Base-by-base conservation (phyloP, 2,888 invertebrate genomes). In the Acutogordius australiensis region DNA sequence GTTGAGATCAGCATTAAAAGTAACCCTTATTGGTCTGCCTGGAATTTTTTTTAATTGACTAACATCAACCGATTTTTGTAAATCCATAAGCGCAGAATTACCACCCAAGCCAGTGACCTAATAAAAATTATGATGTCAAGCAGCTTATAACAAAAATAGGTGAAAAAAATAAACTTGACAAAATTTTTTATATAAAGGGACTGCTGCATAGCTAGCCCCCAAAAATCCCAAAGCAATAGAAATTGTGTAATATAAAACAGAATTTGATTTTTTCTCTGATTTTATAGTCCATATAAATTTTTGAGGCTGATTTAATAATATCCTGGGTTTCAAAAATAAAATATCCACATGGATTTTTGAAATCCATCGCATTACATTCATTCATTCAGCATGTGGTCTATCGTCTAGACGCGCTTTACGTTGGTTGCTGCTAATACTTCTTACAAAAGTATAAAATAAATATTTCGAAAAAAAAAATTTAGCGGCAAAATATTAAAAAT, bases 171-270 rank as follows among this genome's bases (percentile, higher is more conserved):
- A n/a, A n/a, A 51, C 51, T 51, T 51, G 51, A 23, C 51, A 51
- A 23, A 51, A 51, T 51, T 26, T 51, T 51, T 51, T 51, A 23
- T 51, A 51, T 23, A 51, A 51, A 4, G 51, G 51, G 23, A 51
- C 51, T 4, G 51, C 51, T n/a, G n/a, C 13, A 51, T 51, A 51
- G 23, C 51, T 51, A 4, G 23, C 8, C 23, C 51, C 51, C 23
- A 51, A 51, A 26, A 51, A 51, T 21, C 51, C 51, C 4, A 51
- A 4, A 51, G 51, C 51, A 51, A 51, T 51, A n/a, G 51, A 51
- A n/a, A 51, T n/a, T 51, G 51, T 51, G 23, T 51, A 51, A 51
- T 51, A 51, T n/a, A 51, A 23, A 51, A 37, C 8, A 37, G 8
- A 13, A 37, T 13, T 37, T 13, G 37, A 37, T 37, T 37, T 37